Percentiles rank a stretch among this genome's conserved stretches.
Evolutionary conservation across 2,113 vertebrate species (phyloP).

Genomic region (Calonectris borealis): DNA sequence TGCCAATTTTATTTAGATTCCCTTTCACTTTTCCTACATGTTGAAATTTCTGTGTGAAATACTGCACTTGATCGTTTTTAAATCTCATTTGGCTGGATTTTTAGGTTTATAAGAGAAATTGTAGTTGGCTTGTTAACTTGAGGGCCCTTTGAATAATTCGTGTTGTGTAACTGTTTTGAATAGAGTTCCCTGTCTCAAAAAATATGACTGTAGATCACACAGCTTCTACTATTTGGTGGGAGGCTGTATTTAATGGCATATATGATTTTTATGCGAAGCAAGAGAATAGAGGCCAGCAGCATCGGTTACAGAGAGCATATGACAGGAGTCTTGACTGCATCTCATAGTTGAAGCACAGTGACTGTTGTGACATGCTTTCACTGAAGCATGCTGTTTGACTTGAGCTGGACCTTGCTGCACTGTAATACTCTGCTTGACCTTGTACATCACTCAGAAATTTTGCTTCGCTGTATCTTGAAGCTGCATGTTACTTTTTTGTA

Average conservation of each 20-base stretch:
- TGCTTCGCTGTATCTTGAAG: not conserved
- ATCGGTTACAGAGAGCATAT: not conserved
- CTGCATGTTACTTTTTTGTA: not conserved
- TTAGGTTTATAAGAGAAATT: not conserved
- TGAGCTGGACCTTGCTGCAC: not conserved
- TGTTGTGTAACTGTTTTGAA: not conserved
- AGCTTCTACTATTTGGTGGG: not conserved
- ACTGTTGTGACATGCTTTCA: not conserved
- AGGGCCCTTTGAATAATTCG: not conserved
- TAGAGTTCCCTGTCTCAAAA: not conserved
- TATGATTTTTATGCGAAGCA: not conserved
- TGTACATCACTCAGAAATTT: not conserved
- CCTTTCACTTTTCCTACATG: rapidly evolving
- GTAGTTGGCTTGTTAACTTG: not conserved
- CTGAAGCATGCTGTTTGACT: not conserved
- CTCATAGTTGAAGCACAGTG: not conserved
- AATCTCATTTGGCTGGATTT: not conserved
- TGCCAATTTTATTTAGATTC: not conserved
- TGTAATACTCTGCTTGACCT: not conserved
- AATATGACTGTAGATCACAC: not conserved
- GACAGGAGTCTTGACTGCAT: not conserved
- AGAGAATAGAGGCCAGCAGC: not conserved
- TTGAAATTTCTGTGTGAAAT: not conserved
- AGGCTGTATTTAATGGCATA: not conserved
- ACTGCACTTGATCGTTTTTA: not conserved